These are phyloP conservation scores for Caenorhabditis afra DNA, from an alignment of 2,888 invertebrate genomes.

Conservation along the genomic window DNA sequence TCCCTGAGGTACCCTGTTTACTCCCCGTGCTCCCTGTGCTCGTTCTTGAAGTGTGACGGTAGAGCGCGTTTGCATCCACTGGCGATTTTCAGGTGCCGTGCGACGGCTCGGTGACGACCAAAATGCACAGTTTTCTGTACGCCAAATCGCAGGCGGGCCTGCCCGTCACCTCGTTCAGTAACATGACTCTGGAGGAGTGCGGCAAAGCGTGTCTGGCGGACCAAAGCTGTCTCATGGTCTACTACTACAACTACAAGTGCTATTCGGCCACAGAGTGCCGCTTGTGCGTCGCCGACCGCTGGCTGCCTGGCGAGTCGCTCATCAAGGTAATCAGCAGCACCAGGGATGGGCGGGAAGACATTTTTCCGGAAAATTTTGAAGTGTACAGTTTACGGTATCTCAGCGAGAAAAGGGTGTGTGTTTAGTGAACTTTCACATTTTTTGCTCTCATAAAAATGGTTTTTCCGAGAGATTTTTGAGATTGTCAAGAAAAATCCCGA, in stretches of 20 bases:
- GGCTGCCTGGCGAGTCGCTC: constrained; percentile 1
- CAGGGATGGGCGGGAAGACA: background rate
- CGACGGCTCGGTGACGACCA: background rate
- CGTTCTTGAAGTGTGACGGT: too few relatives aligned
- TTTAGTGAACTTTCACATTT: too few relatives aligned
- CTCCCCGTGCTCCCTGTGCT: too few relatives aligned
- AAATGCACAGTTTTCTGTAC: constrained; percentile 19
- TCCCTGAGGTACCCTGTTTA: too few relatives aligned
- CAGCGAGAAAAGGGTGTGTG: too few relatives aligned
- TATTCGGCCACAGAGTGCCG: constrained; percentile 5
- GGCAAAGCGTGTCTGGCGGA: background rate
- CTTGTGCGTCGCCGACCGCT: background rate
- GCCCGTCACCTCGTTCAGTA: too few relatives aligned
- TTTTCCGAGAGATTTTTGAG: too few relatives aligned
- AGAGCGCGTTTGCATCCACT: too few relatives aligned
- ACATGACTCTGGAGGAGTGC: constrained; percentile 7
- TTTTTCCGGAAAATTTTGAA: background rate
- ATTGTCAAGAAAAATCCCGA: too few relatives aligned
- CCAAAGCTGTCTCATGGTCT: constrained; percentile 5
- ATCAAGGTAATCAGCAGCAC: constrained; percentile 6
- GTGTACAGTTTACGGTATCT: too few relatives aligned
- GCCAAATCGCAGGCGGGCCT: background rate
- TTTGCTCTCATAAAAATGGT: too few relatives aligned
- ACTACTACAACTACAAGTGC: constrained; percentile 8
- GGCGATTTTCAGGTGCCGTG: constrained; percentile 5